These are phyloP conservation scores for Elysia chlorotica DNA, from an alignment of 1,140 invertebrate species.

Conservation along the genomic window DNA sequence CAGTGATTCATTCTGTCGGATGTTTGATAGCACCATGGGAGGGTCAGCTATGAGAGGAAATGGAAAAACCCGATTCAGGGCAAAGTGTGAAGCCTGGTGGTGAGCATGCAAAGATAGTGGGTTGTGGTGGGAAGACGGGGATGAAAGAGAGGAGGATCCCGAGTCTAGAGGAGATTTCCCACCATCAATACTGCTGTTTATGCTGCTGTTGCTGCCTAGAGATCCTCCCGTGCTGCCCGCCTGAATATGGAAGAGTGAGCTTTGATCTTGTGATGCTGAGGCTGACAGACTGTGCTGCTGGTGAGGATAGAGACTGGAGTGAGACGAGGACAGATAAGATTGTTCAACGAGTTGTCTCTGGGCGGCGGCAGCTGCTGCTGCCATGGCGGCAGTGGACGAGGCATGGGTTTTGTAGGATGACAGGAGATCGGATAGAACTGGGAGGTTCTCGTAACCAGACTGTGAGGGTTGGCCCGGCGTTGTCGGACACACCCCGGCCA, in stretches of 20 bases:
- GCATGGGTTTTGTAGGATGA: constrained; percentile 13
- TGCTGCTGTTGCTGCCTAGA: constrained; percentile 3
- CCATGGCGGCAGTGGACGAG: background rate
- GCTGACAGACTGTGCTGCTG: too few relatives aligned
- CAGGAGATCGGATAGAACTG: constrained; percentile 29
- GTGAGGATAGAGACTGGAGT: background rate
- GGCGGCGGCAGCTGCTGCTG: background rate
- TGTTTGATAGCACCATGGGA: constrained; percentile 41
- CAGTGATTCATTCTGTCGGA: constrained; percentile 38
- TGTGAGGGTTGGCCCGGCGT: background rate
- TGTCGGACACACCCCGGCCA: background rate
- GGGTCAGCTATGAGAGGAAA: constrained; percentile 48
- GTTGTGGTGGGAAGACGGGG: background rate
- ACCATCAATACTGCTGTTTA: background rate
- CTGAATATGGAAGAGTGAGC: too few relatives aligned
- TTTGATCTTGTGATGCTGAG: background rate
- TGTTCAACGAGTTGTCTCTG: constrained; percentile 11
- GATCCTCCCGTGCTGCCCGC: too few relatives aligned
- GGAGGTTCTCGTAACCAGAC: constrained; percentile 24
- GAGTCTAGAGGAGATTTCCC: background rate
- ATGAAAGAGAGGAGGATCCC: background rate
- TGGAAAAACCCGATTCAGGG: constrained; percentile 42
- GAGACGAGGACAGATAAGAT: constrained; percentile 5
- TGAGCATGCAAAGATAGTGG: background rate
- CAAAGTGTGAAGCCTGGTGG: constrained; percentile 3